A percentile compares a stretch with the other conserved stretches of the same genome.
These are phyloP conservation scores for Cataglyphis altisquamis DNA, from an alignment of 2,888 invertebrate species.

Conservation along the genomic window DNA sequence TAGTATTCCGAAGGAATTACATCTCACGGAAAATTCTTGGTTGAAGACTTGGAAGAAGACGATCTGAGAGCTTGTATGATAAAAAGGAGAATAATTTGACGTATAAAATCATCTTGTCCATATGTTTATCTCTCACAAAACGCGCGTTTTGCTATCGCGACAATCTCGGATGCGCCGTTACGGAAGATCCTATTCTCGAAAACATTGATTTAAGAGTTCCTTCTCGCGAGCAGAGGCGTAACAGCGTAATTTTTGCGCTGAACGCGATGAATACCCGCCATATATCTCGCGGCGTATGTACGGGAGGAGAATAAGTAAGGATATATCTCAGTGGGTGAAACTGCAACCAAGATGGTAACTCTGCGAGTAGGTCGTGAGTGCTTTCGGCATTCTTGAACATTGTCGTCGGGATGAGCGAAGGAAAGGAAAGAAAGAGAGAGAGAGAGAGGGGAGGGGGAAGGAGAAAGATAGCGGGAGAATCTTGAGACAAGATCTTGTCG, in stretches of 20 bases:
- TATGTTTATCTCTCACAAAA: conserved; percentile 22
- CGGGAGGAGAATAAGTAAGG: conserved; percentile 36
- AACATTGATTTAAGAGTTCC: conserved; percentile 52
- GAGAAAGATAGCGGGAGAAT: background rate
- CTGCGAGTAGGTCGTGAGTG: conserved; percentile 20
- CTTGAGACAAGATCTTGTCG: conserved; percentile 16
- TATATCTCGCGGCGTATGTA: conserved; percentile 38
- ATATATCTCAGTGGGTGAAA: conserved; percentile 39
- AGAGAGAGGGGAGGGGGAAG: background rate
- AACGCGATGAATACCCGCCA: conserved; percentile 42
- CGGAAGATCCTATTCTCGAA: conserved; percentile 11
- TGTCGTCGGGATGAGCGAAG: background rate
- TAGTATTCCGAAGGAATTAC: background rate
- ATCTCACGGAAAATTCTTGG: background rate
- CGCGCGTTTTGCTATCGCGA: background rate
- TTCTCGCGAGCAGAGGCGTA: background rate
- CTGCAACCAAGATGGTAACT: conserved; percentile 29
- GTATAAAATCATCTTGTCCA: background rate
- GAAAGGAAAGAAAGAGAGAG: background rate
- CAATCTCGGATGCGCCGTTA: background rate
- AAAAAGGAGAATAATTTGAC: conserved; percentile 3
- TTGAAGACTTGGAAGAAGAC: background rate
- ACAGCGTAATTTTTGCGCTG: conserved; percentile 40
- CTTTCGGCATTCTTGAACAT: conserved; percentile 37
- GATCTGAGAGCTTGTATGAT: background rate